phyloP scores from a whole-genome alignment of 1,140 invertebrate genomes.

The Brachionus angularis region DNA sequence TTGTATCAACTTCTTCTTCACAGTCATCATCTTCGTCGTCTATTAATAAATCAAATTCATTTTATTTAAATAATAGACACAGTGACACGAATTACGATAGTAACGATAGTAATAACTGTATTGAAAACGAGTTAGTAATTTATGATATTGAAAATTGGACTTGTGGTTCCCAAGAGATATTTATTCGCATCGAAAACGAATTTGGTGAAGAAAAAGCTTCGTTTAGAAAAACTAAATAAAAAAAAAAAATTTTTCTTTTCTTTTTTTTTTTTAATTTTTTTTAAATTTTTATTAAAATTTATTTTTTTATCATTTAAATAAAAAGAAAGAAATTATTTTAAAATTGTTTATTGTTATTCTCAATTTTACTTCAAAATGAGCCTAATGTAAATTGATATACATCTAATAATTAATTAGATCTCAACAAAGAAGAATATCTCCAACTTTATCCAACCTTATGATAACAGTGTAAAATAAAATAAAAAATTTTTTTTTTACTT shows the following conservation, averaged over 20 bases:
- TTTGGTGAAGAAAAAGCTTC: constrained; percentile 41
- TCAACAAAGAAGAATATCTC: no score
- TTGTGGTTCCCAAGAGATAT: constrained; percentile 36
- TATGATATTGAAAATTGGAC: constrained; percentile 44
- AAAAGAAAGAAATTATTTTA: background rate
- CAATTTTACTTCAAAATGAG: background rate
- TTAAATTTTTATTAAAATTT: constrained; percentile 13
- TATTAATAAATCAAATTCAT: constrained; percentile 3
- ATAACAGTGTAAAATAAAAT: no score
- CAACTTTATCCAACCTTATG: no score
- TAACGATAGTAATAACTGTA: background rate
- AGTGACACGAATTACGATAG: constrained; percentile 17
- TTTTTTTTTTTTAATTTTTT: constrained; percentile 16
- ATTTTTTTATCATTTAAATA: background rate
- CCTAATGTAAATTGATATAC: no score
- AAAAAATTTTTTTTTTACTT: no score
- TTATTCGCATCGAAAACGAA: constrained; percentile 44
- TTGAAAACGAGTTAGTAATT: constrained; percentile 40
- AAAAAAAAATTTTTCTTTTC: background rate
- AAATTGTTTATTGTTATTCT: background rate
- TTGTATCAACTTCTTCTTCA: background rate
- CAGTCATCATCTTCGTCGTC: background rate
- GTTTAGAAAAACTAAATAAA: constrained; percentile 42
- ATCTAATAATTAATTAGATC: no score
- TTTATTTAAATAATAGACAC: background rate